Percentiles rank a stretch among this genome's conserved stretches.
Conservation (phyloP, 2,113 vertebrate species). For the Thunnus thynnus region DNA sequence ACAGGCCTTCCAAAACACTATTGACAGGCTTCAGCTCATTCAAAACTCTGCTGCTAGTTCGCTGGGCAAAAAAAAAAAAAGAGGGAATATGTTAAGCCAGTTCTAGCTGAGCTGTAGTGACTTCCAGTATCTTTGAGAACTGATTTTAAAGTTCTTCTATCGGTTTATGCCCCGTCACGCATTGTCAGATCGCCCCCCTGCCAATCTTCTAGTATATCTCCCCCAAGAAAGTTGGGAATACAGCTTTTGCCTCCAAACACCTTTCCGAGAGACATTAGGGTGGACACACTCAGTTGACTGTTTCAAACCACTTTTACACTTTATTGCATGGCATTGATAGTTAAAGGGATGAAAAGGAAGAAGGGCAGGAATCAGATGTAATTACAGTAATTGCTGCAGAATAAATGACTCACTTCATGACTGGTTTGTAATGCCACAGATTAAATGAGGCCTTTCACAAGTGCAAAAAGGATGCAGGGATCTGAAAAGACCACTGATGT, state of each 20-base stretch:
- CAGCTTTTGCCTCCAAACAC: neutral
- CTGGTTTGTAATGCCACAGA: neutral
- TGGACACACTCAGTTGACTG: neutral
- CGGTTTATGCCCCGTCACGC: neutral
- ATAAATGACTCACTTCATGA: neutral
- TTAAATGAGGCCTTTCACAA: neutral
- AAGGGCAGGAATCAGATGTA: neutral
- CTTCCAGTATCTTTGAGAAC: neutral
- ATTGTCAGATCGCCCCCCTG: too few species aligned
- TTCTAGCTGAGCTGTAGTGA: neutral
- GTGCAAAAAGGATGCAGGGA: neutral
- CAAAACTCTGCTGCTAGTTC: conserved; percentile 9
- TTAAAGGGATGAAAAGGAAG: neutral
- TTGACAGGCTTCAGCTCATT: conserved; percentile 19
- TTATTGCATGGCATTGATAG: neutral
- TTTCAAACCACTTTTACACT: conserved; percentile 11
- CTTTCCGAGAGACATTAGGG: neutral
- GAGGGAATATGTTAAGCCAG: neutral
- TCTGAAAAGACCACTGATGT: neutral
- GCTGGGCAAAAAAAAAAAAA: neutral
- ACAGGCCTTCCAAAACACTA: conserved; percentile 4
- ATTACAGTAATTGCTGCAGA: neutral
- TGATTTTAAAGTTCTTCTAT: conserved; percentile 4
- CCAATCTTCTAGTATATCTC: neutral
- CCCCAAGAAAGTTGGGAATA: neutral